These are phyloP conservation scores for Promerops cafer DNA, from an alignment of 2,113 vertebrate species.

Conservation along the genomic window DNA sequence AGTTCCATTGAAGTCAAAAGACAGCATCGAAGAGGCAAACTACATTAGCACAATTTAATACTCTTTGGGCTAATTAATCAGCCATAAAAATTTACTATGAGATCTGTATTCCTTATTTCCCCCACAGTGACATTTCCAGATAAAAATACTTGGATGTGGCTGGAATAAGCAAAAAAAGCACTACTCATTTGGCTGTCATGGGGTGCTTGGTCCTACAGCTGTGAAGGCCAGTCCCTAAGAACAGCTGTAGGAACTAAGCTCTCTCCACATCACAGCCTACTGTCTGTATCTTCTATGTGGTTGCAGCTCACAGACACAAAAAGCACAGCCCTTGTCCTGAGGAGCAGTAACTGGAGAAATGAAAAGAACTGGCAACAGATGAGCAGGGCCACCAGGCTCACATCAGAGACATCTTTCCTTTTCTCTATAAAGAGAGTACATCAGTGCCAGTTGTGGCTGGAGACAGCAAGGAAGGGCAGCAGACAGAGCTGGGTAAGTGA, in stretches of 20 bases:
- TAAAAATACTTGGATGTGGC: slow-evolving; percentile 5
- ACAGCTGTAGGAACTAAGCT: not conserved
- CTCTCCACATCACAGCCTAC: not conserved
- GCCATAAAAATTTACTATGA: slow-evolving; percentile 47
- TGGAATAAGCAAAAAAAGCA: not conserved
- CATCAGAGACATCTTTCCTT: not conserved
- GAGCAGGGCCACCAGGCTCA: not conserved
- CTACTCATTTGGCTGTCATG: not conserved
- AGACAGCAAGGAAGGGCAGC: not conserved
- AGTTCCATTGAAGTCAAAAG: slow-evolving; percentile 60
- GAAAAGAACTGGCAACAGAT: not conserved
- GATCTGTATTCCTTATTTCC: slow-evolving; percentile 35
- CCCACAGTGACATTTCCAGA: slow-evolving; percentile 9
- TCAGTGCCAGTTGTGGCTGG: not conserved
- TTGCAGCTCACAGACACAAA: not conserved
- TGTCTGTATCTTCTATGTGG: not conserved
- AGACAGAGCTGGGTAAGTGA: not conserved
- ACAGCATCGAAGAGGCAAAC: slow-evolving; percentile 48
- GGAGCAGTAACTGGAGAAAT: not conserved
- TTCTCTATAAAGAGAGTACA: not conserved
- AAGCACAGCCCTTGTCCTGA: not conserved
- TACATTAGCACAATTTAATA: slow-evolving; percentile 66
- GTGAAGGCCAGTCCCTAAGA: not conserved
- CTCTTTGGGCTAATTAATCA: slow-evolving; percentile 61
- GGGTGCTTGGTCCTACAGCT: not conserved